phyloP scores from a whole-genome alignment of 2,888 invertebrate genomes.

The Penaeus monodon region DNA sequence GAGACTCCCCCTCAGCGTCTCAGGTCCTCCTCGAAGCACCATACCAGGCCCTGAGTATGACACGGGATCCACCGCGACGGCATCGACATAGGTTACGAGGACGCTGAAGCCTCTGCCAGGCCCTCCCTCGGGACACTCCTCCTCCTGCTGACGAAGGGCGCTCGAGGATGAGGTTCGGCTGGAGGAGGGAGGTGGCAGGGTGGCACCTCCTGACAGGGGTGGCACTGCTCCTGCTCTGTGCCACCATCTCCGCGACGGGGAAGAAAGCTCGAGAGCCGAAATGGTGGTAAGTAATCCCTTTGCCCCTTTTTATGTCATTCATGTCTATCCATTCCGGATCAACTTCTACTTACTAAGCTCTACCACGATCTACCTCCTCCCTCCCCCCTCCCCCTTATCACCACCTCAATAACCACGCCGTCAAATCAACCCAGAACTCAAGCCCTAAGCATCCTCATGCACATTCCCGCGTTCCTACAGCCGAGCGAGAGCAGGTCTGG shows the following conservation, averaged over 20 bases:
- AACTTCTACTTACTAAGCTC: too few species aligned
- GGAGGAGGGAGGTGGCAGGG: slow-evolving; percentile 26
- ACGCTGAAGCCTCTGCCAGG: background rate
- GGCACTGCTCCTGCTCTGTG: slow-evolving; percentile 34
- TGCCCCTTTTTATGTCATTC: background rate
- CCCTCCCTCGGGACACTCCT: slow-evolving; percentile 1
- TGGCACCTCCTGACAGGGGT: slow-evolving; percentile 23
- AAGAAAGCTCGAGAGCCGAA: slow-evolving; percentile 29
- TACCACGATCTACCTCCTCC: too few species aligned
- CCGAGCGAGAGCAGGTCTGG: too few species aligned
- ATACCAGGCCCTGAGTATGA: too few species aligned
- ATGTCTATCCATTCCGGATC: background rate
- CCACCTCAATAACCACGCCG: too few species aligned
- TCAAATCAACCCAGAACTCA: too few species aligned
- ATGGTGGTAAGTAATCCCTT: slow-evolving; percentile 33
- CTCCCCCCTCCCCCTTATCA: too few species aligned
- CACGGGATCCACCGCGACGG: slow-evolving; percentile 8
- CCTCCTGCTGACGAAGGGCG: slow-evolving; percentile 13
- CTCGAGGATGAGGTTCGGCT: slow-evolving; percentile 36
- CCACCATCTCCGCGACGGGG: background rate
- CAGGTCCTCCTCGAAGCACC: too few species aligned
- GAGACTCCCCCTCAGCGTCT: too few species aligned
- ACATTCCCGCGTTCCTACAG: too few species aligned
- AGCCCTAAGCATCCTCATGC: too few species aligned
- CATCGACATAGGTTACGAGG: background rate